phyloP scores from a whole-genome alignment of 2,888 invertebrate species.

The Cheilosia impressa region DNA sequence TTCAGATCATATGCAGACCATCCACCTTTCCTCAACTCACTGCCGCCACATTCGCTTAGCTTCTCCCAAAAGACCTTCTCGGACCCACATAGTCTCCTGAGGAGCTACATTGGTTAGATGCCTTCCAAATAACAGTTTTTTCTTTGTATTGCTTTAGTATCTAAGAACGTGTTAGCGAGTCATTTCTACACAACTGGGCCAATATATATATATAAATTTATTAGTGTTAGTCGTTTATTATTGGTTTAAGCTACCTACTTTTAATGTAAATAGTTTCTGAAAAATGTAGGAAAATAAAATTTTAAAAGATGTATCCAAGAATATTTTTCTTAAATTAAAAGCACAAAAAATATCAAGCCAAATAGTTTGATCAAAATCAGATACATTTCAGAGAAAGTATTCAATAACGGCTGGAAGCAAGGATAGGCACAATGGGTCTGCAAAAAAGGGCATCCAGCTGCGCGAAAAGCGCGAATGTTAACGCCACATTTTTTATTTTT shows the following conservation, averaged over 20 bases:
- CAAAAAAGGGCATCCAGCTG: too few species aligned
- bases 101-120: conserved; percentile 57
- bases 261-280: conserved; percentile 18
- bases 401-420: too few species aligned
- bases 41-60: conserved; percentile 32
- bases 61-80: conserved; percentile 38
- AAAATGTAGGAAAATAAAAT: conserved; percentile 1
- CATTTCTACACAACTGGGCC: conserved; percentile 49
- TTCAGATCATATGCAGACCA: conserved; percentile 50
- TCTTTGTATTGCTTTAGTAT: neutral
- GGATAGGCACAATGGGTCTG: too few species aligned
- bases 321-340: too few species aligned
- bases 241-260: neutral
- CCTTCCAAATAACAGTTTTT: neutral
- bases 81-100: conserved; percentile 49
- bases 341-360: too few species aligned
- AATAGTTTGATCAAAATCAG: too few species aligned
- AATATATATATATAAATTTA: conserved; percentile 37
- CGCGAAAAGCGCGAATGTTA: too few species aligned
- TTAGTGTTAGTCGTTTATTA: neutral
- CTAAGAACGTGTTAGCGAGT: conserved; percentile 22
- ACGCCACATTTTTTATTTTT: too few species aligned
- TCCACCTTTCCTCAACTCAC: conserved; percentile 52
- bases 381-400: too few species aligned
- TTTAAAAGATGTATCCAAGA: too few species aligned